phyloP scores from a whole-genome alignment of 1,140 invertebrate species.

The Drosophila nasuta region DNA sequence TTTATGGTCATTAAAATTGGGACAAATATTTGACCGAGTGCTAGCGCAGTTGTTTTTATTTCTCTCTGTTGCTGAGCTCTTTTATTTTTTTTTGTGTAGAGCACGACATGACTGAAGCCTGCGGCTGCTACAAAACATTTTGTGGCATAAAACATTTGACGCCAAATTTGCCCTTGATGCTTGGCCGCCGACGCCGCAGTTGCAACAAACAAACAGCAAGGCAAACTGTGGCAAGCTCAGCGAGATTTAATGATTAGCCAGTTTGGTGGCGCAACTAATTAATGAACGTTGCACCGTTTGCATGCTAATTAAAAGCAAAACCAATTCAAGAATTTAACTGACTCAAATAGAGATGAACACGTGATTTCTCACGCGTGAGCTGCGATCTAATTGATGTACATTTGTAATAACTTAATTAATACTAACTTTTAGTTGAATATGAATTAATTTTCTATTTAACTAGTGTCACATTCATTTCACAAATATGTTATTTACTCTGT shows the following conservation, averaged over 20 bases:
- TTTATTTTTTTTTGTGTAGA: conserved; percentile 44
- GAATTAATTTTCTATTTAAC: too few species aligned
- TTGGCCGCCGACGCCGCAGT: conserved; percentile 25
- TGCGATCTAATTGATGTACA: too few species aligned
- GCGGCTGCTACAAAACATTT: conserved; percentile 41
- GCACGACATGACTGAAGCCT: conserved; percentile 62
- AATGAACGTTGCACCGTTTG: conserved; percentile 62
- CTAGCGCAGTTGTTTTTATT: conserved; percentile 36
- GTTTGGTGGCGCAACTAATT: conserved; percentile 66
- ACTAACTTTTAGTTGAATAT: too few species aligned
- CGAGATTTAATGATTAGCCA: conserved; percentile 62
- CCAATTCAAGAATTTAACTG: conserved; percentile 44
- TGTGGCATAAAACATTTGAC: conserved; percentile 50
- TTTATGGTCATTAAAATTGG: conserved; percentile 83
- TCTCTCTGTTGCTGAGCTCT: conserved; percentile 1
- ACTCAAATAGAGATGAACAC: conserved; percentile 40
- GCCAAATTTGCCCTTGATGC: conserved; percentile 51
- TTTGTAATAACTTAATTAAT: too few species aligned
- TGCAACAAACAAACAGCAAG: conserved; percentile 33
- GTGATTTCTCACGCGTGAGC: conserved; percentile 35
- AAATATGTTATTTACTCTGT: too few species aligned
- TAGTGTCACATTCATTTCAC: too few species aligned
- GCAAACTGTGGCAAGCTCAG: conserved; percentile 43
- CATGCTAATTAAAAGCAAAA: conserved; percentile 72
- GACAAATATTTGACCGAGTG: conserved; percentile 78